Percentiles rank a stretch among this genome's conserved stretches.
phyloP scores from a whole-genome alignment of 2,113 vertebrate species.

The Talpa occidentalis region DNA sequence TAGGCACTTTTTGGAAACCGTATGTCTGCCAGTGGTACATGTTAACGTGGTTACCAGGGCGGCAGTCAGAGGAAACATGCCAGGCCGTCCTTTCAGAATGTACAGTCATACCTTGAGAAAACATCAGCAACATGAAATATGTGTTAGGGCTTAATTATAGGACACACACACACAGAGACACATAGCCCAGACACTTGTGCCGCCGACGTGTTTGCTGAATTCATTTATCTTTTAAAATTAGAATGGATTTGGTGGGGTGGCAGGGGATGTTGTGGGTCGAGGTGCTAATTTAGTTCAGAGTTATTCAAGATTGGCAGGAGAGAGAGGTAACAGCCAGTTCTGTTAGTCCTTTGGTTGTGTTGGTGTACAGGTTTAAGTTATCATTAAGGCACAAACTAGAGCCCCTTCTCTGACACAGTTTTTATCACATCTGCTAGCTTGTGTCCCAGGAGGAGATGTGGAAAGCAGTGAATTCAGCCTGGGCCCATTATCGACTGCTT shows the following conservation, averaged over 20 bases:
- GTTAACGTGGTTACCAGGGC: constrained; percentile 51
- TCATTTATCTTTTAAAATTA: constrained; percentile 79
- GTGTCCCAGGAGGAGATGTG: constrained; percentile 87
- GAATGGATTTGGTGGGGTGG: constrained; percentile 73
- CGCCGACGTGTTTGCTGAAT: constrained; percentile 66
- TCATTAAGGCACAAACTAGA: constrained; percentile 89
- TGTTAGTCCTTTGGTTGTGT: constrained; percentile 86
- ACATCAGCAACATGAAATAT: constrained; percentile 60
- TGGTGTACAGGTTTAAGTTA: constrained; percentile 89
- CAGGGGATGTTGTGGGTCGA: constrained; percentile 78
- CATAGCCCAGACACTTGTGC: not conserved
- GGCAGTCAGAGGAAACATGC: constrained; percentile 29
- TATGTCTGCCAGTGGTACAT: not conserved
- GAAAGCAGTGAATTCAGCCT: constrained; percentile 86
- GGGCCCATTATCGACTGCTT: constrained; percentile 89
- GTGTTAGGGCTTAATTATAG: constrained; percentile 64
- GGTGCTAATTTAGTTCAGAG: constrained; percentile 82
- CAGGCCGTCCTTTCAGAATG: constrained; percentile 45
- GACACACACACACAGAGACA: not conserved
- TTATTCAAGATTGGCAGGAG: constrained; percentile 74
- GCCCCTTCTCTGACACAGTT: constrained; percentile 88
- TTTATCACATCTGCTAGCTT: constrained; percentile 89
- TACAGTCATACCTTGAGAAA: constrained; percentile 46
- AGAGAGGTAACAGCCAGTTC: constrained; percentile 76
- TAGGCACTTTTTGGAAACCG: constrained; percentile 44